These are phyloP conservation scores for Manis crassicaudata DNA, from an alignment of 2,797 vertebrate species.

Conservation along the genomic window DNA sequence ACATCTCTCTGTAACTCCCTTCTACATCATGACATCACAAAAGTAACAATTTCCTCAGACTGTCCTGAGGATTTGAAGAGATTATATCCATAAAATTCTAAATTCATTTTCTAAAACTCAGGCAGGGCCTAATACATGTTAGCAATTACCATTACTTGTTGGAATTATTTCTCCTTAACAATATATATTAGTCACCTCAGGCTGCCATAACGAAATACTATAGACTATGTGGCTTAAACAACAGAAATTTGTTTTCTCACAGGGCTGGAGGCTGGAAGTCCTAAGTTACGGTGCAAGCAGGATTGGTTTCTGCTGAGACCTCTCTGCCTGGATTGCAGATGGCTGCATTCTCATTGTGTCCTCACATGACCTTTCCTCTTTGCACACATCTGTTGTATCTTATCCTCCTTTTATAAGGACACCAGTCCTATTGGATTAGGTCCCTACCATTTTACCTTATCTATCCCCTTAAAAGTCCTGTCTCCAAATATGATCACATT, in stretches of 20 bases:
- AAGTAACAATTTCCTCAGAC: neutral
- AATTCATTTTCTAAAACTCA: neutral
- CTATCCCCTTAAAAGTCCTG: neutral
- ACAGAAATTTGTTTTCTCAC: neutral
- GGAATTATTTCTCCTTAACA: neutral
- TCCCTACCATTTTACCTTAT: neutral
- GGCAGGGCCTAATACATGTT: neutral
- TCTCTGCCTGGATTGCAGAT: neutral
- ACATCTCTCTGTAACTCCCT: neutral
- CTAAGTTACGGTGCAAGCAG: neutral
- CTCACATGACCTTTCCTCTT: neutral
- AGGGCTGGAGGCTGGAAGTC: neutral
- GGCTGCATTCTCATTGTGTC: fast-evolving
- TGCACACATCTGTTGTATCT: neutral
- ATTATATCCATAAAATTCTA: neutral
- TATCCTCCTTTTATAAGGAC: neutral
- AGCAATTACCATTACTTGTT: neutral
- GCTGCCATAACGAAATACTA: neutral
- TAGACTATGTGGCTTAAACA: neutral
- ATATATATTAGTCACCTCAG: neutral
- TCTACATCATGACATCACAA: neutral
- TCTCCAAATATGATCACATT: neutral
- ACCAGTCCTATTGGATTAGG: neutral
- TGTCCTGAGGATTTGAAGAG: neutral
- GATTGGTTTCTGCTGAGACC: neutral